These are phyloP conservation scores for Bellardia bayeri DNA, from an alignment of 2,888 invertebrate species.

Conservation along the genomic window DNA sequence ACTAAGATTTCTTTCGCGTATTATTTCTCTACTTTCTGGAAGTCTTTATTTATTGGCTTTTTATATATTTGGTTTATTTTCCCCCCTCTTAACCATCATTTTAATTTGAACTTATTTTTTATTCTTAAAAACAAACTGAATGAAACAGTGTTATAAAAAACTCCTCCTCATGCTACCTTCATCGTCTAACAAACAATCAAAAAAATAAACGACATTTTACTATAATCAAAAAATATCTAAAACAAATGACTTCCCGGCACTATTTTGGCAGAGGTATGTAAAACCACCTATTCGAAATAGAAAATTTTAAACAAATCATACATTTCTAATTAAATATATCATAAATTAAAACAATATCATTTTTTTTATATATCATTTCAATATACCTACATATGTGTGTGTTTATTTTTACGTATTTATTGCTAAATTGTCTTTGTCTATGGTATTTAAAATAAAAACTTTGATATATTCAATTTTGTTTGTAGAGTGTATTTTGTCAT, in stretches of 20 bases:
- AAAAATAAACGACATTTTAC: constrained; percentile 29
- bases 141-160: constrained; percentile 54
- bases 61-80: constrained; percentile 21
- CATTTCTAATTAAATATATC: constrained; percentile 37
- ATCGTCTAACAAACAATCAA: constrained; percentile 61
- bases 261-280: constrained; percentile 85
- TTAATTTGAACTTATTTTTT: constrained; percentile 35
- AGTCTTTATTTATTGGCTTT: constrained; percentile 52
- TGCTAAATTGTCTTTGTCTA: constrained; percentile 72
- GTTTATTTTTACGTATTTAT: constrained; percentile 50
- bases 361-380: constrained; percentile 27
- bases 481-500: constrained; percentile 22
- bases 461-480: constrained; percentile 19
- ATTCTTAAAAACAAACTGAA: constrained; percentile 29
- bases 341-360: constrained; percentile 14
- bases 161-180: constrained; percentile 38
- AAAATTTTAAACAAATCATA: constrained; percentile 46
- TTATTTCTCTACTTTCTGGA: constrained; percentile 32
- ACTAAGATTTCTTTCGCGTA: background rate
- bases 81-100: constrained; percentile 39
- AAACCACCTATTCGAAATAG: constrained; percentile 74
- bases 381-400: constrained; percentile 46
- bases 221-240: constrained; percentile 72
- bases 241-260: constrained; percentile 84
- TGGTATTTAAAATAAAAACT: constrained; percentile 6